Base-by-base conservation (phyloP, 2,797 vertebrate species). In the Allobates femoralis region DNA sequence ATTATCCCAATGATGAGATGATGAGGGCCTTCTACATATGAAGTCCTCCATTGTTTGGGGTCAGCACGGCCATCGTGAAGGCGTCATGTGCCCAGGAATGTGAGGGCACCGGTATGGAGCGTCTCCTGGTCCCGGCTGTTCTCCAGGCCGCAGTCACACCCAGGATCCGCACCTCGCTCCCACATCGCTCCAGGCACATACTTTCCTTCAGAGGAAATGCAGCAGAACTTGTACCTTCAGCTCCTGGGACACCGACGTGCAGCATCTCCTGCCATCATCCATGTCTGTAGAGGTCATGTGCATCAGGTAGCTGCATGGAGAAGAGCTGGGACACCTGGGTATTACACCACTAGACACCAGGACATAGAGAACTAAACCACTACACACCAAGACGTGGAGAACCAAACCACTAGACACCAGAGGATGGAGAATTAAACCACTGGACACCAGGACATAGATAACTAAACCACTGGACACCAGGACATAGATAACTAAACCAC, bases 141-240 rank as follows among this genome's bases (percentile, higher is more conserved):
- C 37, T 66, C 14, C 18, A 16, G 53, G 26, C 74, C 37, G 15
- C 53, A 3, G 37, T 58, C 80, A 82, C 66, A 32, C 80, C 80
- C 21, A 28, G 4, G 19, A 15, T 37, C 80, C 80, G 69, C 80
- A 34, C 80, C 64, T 69, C n/a, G 18, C 18, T 32, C 30, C 19
- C 28, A 23, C 12, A 73, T 58, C 15, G 66, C 64, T 69, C 0
- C 30, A n/a, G 80, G 66, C 32, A 55, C 80, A 82, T 82, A 73
- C 30, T 73, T 82, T 71, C 26, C 80, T 73, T 23, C 53, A 82
- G 23, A 73, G 66, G 66, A 82, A 81, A 81, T 55, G 56, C 67
- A 41, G 67, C 21, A 23, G 2, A 71, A 41, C 34, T 62, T 46
- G 23, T 64, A 64, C 28, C 78, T 23, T 79, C 56, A 37, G 21